Conservation (phyloP, 2,113 vertebrate genomes). For the Limnothrissa miodon region DNA sequence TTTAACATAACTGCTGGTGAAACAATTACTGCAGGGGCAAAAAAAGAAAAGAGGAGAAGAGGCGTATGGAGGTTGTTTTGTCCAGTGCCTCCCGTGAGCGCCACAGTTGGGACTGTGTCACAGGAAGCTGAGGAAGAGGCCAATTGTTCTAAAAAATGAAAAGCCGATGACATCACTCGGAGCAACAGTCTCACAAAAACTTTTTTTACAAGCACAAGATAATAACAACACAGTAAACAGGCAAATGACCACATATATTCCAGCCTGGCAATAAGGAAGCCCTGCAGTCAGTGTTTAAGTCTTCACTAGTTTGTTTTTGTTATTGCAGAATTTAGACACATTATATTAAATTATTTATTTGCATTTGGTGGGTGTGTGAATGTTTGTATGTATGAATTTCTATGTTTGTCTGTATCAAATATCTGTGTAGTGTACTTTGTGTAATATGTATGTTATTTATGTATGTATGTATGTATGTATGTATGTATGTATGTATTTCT, state of each 20-base stretch:
- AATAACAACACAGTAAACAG: slow-evolving; percentile 13
- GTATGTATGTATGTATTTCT: not conserved
- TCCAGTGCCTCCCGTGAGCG: slow-evolving; percentile 53
- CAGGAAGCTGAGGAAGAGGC: slow-evolving; percentile 72
- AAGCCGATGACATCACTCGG: slow-evolving; percentile 69
- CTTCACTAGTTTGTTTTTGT: not conserved
- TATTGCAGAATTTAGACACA: not conserved
- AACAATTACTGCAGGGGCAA: slow-evolving; percentile 67
- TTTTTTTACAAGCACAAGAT: slow-evolving; percentile 1
- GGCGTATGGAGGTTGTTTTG: slow-evolving; percentile 52
- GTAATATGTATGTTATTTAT: not conserved
- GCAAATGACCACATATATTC: not conserved
- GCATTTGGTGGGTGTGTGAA: slow-evolving; percentile 18
- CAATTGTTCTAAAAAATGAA: slow-evolving; percentile 71
- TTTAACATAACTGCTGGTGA: slow-evolving; percentile 57
- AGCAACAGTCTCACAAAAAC: slow-evolving; percentile 47
- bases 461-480: not conserved
- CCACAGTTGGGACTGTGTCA: slow-evolving; percentile 57
- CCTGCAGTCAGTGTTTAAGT: not conserved
- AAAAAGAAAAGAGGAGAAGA: slow-evolving; percentile 29
- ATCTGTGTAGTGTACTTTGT: not conserved
- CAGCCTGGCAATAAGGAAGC: not conserved
- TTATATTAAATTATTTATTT: not conserved
- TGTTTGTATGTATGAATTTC: slow-evolving; percentile 18
- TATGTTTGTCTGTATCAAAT: not conserved